Conservation (phyloP, 1,140 invertebrate species). For the Ceratitis capitata region DNA sequence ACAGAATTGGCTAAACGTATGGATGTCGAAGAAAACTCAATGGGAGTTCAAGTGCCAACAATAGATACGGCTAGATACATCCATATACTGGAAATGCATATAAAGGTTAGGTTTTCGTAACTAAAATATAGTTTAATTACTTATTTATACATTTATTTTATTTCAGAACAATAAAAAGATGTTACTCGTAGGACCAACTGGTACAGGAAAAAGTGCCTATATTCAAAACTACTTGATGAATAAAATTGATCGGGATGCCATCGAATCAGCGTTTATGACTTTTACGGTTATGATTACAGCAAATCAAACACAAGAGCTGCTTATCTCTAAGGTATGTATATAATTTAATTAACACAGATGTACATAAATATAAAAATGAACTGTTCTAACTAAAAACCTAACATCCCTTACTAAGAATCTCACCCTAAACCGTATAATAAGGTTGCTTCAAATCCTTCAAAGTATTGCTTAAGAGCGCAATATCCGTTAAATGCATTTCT, state of each 20-base stretch:
- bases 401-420: too few species aligned
- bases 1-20: constrained; percentile 70
- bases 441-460: too few species aligned
- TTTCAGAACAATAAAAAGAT: constrained; percentile 72
- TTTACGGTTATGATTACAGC: constrained; percentile 90
- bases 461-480: too few species aligned
- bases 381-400: too few species aligned
- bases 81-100: constrained; percentile 74
- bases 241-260: constrained; percentile 77
- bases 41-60: constrained; percentile 74
- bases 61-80: constrained; percentile 84
- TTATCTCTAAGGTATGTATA: constrained; percentile 78
- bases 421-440: too few species aligned
- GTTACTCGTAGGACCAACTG: constrained; percentile 88
- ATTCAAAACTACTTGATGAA: constrained; percentile 88
- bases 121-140: not conserved
- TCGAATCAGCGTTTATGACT: constrained; percentile 83
- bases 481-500: too few species aligned
- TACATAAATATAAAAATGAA: not conserved
- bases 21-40: constrained; percentile 59
- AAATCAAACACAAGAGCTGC: constrained; percentile 86
- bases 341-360: not conserved
- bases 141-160: not conserved
- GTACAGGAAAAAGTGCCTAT: constrained; percentile 92
- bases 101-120: constrained; percentile 66